Conservation (phyloP, 2,113 vertebrate genomes). For the Egretta garzetta region DNA sequence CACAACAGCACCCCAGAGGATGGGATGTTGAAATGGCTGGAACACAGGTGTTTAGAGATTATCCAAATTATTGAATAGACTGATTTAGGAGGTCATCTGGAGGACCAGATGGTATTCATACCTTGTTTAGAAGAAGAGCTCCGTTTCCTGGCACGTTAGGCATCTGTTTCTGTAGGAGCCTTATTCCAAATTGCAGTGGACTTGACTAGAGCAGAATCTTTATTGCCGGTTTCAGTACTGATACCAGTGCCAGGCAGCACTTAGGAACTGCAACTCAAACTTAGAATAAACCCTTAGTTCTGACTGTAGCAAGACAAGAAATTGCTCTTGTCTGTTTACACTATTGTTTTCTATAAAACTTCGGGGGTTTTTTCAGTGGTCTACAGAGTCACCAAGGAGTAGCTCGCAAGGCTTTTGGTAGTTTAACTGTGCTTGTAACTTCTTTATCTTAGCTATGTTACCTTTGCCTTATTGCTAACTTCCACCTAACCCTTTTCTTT, state of each 20-base stretch:
- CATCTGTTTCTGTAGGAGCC: background rate
- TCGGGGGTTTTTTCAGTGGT: background rate
- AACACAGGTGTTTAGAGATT: background rate
- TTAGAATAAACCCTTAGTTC: background rate
- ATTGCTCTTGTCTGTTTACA: background rate
- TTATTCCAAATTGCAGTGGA: background rate
- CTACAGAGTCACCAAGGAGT: background rate
- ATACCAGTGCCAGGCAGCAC: background rate
- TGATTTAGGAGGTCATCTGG: background rate
- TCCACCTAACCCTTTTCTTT: background rate
- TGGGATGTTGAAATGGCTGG: background rate
- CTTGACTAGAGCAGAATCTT: constrained; percentile 6
- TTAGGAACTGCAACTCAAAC: background rate
- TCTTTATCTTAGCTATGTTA: background rate
- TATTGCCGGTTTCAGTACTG: constrained; percentile 14
- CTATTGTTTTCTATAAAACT: background rate
- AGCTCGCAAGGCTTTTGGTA: constrained; percentile 11
- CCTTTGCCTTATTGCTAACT: background rate
- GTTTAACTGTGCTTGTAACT: background rate
- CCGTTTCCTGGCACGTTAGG: background rate
- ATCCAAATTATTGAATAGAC: background rate
- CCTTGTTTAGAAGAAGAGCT: background rate
- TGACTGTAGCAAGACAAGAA: background rate
- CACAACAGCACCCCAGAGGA: background rate
- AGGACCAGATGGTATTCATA: background rate